Conservation (phyloP, 2,113 vertebrate genomes). For the Falco punctatus region DNA sequence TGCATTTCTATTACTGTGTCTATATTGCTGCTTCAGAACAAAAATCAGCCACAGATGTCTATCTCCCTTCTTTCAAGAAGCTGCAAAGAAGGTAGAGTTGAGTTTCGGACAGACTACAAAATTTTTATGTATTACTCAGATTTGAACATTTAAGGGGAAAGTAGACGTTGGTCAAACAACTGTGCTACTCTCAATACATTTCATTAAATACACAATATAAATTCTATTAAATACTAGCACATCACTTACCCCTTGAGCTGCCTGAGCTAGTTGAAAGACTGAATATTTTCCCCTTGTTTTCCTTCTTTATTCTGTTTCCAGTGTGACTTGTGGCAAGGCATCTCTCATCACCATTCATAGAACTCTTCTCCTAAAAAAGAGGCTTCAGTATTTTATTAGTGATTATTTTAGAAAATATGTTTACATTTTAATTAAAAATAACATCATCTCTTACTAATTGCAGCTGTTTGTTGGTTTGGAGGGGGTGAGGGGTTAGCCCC, state of each 20-base stretch:
- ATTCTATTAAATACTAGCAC: neutral
- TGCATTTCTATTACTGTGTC: neutral
- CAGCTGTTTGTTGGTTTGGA: neutral
- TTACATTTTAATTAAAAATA: neutral
- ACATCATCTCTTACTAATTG: neutral
- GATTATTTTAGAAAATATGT: slow-evolving; percentile 14
- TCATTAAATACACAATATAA: neutral
- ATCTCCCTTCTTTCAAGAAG: neutral
- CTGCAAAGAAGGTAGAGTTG: neutral
- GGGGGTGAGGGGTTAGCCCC: neutral
- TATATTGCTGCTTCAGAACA: neutral
- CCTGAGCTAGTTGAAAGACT: neutral
- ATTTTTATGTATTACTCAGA: neutral
- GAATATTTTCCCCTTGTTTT: neutral
- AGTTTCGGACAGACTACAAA: neutral
- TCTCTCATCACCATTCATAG: neutral
- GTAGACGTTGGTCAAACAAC: neutral
- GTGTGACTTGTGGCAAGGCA: neutral
- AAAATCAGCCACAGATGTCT: neutral
- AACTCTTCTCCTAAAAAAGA: slow-evolving; percentile 42
- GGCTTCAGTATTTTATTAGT: slow-evolving; percentile 33
- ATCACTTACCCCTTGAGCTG: neutral
- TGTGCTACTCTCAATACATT: neutral
- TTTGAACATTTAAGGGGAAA: neutral
- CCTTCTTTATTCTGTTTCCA: neutral